Percentiles rank a stretch among this genome's conserved stretches.
phyloP scores from a whole-genome alignment of 2,888 invertebrate species.

The Zygothrica quintamaculata region DNA sequence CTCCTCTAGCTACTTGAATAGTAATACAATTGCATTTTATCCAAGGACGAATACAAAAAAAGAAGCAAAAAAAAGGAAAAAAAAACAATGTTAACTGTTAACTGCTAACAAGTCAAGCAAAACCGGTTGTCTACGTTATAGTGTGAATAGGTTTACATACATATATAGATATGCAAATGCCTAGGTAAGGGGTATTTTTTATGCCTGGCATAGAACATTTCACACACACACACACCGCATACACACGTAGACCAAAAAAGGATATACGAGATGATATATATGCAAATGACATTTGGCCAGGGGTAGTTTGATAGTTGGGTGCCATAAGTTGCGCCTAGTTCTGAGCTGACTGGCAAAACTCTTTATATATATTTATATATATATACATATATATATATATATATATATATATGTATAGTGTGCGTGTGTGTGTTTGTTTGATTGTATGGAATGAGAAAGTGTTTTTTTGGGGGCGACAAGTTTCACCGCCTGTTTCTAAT shows the following conservation, averaged over 20 bases:
- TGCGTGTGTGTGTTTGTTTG: constrained; percentile 2
- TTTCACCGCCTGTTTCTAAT: constrained; percentile 75
- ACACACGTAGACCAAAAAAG: too few species aligned
- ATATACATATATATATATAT: too few species aligned
- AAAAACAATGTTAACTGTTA: neutral
- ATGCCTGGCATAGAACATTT: constrained; percentile 47
- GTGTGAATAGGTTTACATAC: constrained; percentile 33
- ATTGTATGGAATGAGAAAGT: neutral
- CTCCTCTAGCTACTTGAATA: neutral
- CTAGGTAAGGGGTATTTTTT: constrained; percentile 40
- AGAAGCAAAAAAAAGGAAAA: constrained; percentile 7
- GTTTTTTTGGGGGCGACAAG: constrained; percentile 54
- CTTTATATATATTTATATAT: too few species aligned
- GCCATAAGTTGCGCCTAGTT: constrained; percentile 46
- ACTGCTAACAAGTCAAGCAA: constrained; percentile 55
- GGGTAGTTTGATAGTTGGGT: constrained; percentile 53
- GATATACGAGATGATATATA: constrained; percentile 74
- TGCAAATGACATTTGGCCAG: constrained; percentile 61
- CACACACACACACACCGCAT: constrained; percentile 52
- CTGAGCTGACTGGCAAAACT: too few species aligned
- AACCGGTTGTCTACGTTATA: constrained; percentile 53
- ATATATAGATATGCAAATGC: constrained; percentile 51
- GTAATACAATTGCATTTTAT: constrained; percentile 41
- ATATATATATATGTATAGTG: too few species aligned
- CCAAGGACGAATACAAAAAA: constrained; percentile 33